phyloP scores from a whole-genome alignment of 2,797 vertebrate genomes.

The Falco concolor region DNA sequence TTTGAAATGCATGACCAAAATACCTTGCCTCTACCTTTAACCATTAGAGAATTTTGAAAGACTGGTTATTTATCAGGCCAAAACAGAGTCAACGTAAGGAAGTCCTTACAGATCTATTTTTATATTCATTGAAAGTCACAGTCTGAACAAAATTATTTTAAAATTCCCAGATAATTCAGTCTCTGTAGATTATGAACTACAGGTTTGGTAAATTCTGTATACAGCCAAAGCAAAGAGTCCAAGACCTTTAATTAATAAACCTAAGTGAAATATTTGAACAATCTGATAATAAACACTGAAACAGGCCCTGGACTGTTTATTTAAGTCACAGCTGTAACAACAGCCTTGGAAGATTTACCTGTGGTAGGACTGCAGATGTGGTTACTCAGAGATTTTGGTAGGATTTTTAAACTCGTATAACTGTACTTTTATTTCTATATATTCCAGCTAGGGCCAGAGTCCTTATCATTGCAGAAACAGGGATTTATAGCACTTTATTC shows the following conservation, averaged over 20 bases:
- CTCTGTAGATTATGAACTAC: background rate
- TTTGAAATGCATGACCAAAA: background rate
- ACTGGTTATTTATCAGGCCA: background rate
- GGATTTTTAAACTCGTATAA: background rate
- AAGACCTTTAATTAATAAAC: background rate
- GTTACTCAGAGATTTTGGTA: background rate
- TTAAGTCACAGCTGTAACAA: background rate
- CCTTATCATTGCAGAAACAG: background rate
- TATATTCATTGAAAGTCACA: background rate
- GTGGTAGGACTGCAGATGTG: background rate
- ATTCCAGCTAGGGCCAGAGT: background rate
- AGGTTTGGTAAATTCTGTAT: background rate
- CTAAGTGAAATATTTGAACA: background rate
- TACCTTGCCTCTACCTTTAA: background rate
- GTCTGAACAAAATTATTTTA: background rate
- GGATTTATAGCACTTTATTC: slow-evolving; percentile 41
- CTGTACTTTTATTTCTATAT: background rate
- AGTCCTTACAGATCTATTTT: background rate
- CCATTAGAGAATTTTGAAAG: background rate
- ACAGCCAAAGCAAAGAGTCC: background rate
- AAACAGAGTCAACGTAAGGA: background rate
- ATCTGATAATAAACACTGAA: background rate
- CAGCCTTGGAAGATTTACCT: slow-evolving; percentile 21
- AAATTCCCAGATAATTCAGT: background rate
- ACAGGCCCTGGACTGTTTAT: background rate